Conservation (phyloP, 2,888 invertebrate genomes). For the Spisula solida region DNA sequence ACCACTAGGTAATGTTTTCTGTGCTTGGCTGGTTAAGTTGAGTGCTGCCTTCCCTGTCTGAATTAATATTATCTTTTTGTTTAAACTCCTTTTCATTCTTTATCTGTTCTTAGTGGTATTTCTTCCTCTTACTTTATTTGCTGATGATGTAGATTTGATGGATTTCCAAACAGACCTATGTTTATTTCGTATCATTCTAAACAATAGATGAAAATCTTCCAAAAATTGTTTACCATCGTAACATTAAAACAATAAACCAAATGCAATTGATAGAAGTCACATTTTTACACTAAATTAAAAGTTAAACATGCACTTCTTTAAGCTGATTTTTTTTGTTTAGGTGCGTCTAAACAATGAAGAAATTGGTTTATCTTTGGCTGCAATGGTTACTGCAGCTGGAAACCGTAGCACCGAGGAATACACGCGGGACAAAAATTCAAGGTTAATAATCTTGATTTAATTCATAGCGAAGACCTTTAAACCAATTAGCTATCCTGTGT, state of each 20-base stretch:
- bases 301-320: no score
- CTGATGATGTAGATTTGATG: neutral
- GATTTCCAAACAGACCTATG: neutral
- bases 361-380: neutral
- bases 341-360: neutral
- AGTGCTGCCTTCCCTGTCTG: no score
- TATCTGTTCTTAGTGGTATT: no score
- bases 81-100: no score
- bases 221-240: neutral
- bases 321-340: no score
- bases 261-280: neutral
- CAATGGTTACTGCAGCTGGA: neutral
- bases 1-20: no score
- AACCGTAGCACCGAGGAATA: neutral
- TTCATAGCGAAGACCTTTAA: constrained; percentile 4
- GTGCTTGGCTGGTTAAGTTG: no score
- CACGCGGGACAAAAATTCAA: neutral
- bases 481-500: neutral
- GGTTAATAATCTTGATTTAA: neutral
- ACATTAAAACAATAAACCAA: neutral
- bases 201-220: neutral
- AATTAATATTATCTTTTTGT: no score
- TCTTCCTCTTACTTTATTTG: no score
- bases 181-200: neutral
- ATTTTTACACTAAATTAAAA: no score